Conservation (phyloP, 2,113 vertebrate genomes). For the Rissa tridactyla region DNA sequence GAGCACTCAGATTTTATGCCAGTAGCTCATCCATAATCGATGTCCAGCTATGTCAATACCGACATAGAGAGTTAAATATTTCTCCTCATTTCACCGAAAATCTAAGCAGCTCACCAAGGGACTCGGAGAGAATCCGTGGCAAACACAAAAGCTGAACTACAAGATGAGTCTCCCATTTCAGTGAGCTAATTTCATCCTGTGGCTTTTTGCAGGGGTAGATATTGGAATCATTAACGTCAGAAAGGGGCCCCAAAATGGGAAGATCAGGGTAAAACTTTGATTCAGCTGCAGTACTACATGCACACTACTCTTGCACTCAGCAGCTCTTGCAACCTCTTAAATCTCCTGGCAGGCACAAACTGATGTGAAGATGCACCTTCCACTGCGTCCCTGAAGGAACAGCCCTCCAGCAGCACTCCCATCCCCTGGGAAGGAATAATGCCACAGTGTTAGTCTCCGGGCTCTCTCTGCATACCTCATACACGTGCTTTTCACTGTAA, state of each 20-base stretch:
- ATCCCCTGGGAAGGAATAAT: background rate
- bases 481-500: background rate
- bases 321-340: background rate
- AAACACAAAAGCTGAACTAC: background rate
- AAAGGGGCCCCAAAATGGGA: background rate
- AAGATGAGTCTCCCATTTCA: background rate
- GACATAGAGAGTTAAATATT: background rate
- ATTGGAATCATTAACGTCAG: background rate
- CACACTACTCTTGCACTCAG: background rate
- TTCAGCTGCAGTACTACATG: background rate
- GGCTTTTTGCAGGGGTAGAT: background rate
- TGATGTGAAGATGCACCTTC: background rate
- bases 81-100: background rate
- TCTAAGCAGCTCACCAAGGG: accelerated
- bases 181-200: background rate
- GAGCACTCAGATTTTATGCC: background rate
- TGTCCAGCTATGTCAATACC: accelerated
- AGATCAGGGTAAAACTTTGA: background rate
- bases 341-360: background rate
- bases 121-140: background rate
- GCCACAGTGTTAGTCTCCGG: background rate
- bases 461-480: background rate
- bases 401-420: background rate
- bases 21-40: background rate
- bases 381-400: background rate